phyloP scores from a whole-genome alignment of 2,888 invertebrate species.

The Lutraria lutraria region DNA sequence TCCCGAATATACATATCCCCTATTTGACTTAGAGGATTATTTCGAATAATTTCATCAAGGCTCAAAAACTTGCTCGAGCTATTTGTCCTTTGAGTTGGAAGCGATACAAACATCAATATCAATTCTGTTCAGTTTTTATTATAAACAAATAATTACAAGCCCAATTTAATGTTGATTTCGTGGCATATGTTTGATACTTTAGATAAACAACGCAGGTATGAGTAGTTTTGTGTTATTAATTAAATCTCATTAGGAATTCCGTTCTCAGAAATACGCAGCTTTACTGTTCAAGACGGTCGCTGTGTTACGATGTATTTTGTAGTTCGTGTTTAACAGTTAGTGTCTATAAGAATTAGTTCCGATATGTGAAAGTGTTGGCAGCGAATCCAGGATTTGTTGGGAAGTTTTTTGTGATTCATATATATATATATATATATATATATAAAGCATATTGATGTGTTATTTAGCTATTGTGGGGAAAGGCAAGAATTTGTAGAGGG shows the following conservation, averaged over 20 bases:
- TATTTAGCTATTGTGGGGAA: background rate
- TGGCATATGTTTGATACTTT: background rate
- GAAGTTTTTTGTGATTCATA: background rate
- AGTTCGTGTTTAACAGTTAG: background rate
- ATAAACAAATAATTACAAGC: too few relatives aligned
- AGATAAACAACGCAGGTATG: background rate
- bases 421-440: background rate
- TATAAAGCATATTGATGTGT: background rate
- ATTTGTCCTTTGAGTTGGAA: too few relatives aligned
- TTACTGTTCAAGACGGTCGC: background rate
- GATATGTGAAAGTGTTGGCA: slow-evolving; percentile 22
- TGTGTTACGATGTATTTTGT: background rate
- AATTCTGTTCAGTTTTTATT: too few relatives aligned
- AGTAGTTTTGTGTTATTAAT: background rate
- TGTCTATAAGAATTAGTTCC: background rate
- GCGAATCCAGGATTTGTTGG: background rate
- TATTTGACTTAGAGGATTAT: too few relatives aligned
- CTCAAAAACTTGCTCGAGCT: too few relatives aligned
- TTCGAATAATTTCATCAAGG: too few relatives aligned
- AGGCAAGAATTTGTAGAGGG: background rate
- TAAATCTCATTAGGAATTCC: background rate
- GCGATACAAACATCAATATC: too few relatives aligned
- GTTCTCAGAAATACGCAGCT: background rate
- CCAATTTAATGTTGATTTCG: too few relatives aligned
- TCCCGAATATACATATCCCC: too few relatives aligned